These are phyloP conservation scores for Bryconaethiops microstoma DNA, from an alignment of 2,797 vertebrate genomes.

Conservation along the genomic window DNA sequence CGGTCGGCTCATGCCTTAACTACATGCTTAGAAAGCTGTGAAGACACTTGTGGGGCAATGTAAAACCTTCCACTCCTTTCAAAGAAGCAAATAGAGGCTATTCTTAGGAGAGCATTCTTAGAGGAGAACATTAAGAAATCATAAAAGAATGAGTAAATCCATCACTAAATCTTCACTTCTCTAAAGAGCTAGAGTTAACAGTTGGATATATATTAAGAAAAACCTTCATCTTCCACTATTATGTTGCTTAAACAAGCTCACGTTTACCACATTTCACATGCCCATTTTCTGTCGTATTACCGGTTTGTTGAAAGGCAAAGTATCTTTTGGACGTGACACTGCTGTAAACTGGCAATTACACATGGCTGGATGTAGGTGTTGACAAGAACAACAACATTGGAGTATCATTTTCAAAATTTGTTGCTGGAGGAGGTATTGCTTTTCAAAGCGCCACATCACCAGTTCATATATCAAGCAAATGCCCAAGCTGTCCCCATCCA, in stretches of 20 bases:
- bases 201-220: conserved; percentile 1
- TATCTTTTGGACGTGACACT: not conserved
- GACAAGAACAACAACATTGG: conserved; percentile 73
- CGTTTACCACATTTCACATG: not conserved
- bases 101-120: conserved; percentile 4
- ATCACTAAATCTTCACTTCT: not conserved
- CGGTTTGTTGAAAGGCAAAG: not conserved
- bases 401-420: conserved; percentile 67
- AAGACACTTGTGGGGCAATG: conserved; percentile 45
- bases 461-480: conserved; percentile 61
- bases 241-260: not conserved
- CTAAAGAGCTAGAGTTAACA: not conserved
- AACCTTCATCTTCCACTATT: not conserved
- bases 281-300: not conserved
- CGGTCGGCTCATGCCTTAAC: conserved; percentile 27
- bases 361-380: conserved; percentile 56
- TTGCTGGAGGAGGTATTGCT: conserved; percentile 66
- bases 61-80: conserved; percentile 22
- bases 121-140: conserved; percentile 5
- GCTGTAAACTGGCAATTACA: conserved; percentile 16
- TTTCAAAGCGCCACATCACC: conserved; percentile 68
- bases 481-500: conserved; percentile 12
- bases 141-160: not conserved
- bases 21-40: conserved; percentile 48
- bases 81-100: not conserved